A percentile compares a stretch with the other conserved stretches of the same genome.
Evolutionary conservation across 2,888 invertebrate genomes (phyloP).

Genomic region (Sarcophaga rosellei): DNA sequence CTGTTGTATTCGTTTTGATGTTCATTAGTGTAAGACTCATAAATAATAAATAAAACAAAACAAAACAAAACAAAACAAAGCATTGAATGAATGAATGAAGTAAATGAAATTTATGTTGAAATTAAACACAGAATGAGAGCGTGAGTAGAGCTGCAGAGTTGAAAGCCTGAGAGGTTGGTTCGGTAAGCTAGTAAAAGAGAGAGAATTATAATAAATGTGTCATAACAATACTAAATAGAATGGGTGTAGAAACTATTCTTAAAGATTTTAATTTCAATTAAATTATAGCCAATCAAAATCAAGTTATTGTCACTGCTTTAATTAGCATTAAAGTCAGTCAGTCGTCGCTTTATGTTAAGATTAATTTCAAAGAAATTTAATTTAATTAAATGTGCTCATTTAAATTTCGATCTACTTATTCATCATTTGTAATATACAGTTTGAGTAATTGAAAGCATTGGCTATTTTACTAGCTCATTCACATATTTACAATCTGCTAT

Average conservation of each 20-base stretch:
- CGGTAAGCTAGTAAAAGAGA: not conserved
- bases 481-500: too few species aligned
- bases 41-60: slow-evolving; percentile 60
- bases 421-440: too few species aligned
- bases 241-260: slow-evolving; percentile 20
- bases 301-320: slow-evolving; percentile 29
- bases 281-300: slow-evolving; percentile 52
- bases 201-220: slow-evolving; percentile 34
- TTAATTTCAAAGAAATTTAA: slow-evolving; percentile 5
- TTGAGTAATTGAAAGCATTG: too few species aligned
- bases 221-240: slow-evolving; percentile 2
- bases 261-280: slow-evolving; percentile 48
- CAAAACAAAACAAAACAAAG: slow-evolving; percentile 60
- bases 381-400: slow-evolving; percentile 4
- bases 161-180: not conserved
- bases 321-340: slow-evolving; percentile 20
- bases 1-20: slow-evolving; percentile 53
- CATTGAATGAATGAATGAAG: slow-evolving; percentile 44
- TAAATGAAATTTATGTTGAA: slow-evolving; percentile 54
- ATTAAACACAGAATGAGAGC: not conserved
- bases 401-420: not conserved
- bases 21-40: slow-evolving; percentile 65
- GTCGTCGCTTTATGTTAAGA: not conserved
- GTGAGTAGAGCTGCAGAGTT: not conserved
- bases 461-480: too few species aligned